Evolutionary conservation across 2,888 invertebrate genomes (phyloP).

Genomic region (Gymnoscelis rufifasciata): DNA sequence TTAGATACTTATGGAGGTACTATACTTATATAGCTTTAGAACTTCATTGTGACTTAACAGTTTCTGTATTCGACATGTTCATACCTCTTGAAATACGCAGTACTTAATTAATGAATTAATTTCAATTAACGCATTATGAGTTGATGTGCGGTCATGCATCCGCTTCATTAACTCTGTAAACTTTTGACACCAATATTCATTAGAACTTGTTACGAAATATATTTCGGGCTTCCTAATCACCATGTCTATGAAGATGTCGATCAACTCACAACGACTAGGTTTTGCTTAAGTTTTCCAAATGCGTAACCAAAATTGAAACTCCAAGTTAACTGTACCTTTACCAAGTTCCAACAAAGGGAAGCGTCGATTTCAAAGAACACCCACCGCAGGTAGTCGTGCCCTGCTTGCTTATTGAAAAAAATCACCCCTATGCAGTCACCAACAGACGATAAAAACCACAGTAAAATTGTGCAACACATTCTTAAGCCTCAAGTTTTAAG

Average conservation of each 20-base stretch:
- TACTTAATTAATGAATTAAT: constrained; percentile 30
- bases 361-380: constrained; percentile 17
- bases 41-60: too few relatives aligned
- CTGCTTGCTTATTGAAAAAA: constrained; percentile 33
- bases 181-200: constrained; percentile 1
- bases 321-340: neutral
- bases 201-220: neutral
- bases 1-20: too few relatives aligned
- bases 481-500: constrained; percentile 33
- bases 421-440: constrained; percentile 29
- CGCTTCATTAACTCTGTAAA: constrained; percentile 24
- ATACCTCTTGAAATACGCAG: too few relatives aligned
- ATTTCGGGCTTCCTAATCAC: neutral
- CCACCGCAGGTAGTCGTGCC: constrained; percentile 50
- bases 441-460: constrained; percentile 37
- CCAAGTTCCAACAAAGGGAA: constrained; percentile 3
- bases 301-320: neutral
- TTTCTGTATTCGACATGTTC: too few relatives aligned
- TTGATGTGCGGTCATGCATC: constrained; percentile 37
- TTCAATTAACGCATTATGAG: constrained; percentile 41
- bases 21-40: too few relatives aligned
- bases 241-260: neutral
- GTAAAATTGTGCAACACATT: constrained; percentile 46
- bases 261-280: too few relatives aligned
- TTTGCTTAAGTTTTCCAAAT: too few relatives aligned